A percentile compares a stretch with the other conserved stretches of the same genome.
Conservation (phyloP, 53 echinoderm and acorn worm species). For the Henricia sp. region DNA sequence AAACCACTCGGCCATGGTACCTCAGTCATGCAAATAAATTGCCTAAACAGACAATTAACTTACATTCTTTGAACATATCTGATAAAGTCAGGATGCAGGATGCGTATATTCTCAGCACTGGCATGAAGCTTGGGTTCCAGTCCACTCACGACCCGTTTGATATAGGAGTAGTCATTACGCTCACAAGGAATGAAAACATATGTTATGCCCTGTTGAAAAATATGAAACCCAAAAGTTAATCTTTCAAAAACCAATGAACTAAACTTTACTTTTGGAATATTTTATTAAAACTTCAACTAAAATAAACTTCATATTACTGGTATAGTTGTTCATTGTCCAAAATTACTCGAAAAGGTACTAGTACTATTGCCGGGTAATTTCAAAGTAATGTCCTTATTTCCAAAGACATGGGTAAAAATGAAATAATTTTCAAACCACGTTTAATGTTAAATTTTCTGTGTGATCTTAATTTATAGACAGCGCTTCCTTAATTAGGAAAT, state of each 20-base stretch:
- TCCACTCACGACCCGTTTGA: slow-evolving; percentile 64
- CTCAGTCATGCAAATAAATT: slow-evolving; percentile 18
- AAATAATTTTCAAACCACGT: too few species aligned
- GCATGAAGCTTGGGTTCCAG: slow-evolving; percentile 69
- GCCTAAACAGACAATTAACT: slow-evolving; percentile 59
- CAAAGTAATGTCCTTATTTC: too few species aligned
- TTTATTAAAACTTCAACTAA: too few species aligned
- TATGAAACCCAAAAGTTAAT: neutral
- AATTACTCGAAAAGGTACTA: too few species aligned
- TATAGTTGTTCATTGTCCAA: too few species aligned
- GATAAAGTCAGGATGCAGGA: slow-evolving; percentile 91
- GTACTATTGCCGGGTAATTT: too few species aligned
- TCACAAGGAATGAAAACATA: slow-evolving; percentile 87
- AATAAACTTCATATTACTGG: too few species aligned
- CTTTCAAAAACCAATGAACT: neutral
- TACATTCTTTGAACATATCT: slow-evolving; percentile 89
- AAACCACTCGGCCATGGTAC: too few species aligned
- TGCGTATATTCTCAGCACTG: slow-evolving; percentile 60
- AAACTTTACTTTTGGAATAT: neutral
- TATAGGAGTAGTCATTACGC: slow-evolving; percentile 71
- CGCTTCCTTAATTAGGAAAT: too few species aligned
- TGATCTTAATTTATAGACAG: too few species aligned
- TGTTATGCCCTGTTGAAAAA: slow-evolving; percentile 62
- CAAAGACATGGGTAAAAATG: too few species aligned
- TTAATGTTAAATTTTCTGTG: too few species aligned